These are phyloP conservation scores for Tipula helvola DNA, from an alignment of 2,888 invertebrate genomes.

Conservation along the genomic window DNA sequence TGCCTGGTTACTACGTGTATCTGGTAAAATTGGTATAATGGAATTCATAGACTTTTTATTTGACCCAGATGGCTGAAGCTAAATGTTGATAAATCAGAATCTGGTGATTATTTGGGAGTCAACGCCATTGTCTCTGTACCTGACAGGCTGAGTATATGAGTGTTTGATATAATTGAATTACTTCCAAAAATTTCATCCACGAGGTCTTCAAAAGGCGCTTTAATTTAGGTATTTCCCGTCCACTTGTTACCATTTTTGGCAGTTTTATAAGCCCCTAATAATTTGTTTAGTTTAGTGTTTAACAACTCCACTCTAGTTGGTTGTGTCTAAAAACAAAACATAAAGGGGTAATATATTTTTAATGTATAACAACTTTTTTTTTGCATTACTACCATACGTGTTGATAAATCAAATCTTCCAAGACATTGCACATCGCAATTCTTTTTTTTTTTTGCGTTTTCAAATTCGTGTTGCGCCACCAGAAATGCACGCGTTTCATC, in stretches of 20 bases:
- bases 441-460: no score
- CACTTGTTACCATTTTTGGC: no score
- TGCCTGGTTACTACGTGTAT: no score
- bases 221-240: background rate
- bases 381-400: background rate
- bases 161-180: background rate
- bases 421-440: background rate
- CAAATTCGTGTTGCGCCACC: background rate
- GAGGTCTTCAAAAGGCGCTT: background rate
- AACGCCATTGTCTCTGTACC: no score
- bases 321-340: no score
- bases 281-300: background rate
- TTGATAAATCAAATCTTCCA: background rate
- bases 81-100: background rate
- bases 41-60: no score
- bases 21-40: no score
- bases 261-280: background rate
- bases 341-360: background rate
- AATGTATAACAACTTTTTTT: background rate
- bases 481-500: no score
- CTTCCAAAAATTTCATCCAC: background rate
- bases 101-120: background rate
- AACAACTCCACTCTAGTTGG: background rate
- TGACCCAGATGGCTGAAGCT: no score
- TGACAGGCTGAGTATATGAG: background rate